phyloP scores from a whole-genome alignment of 2,113 vertebrate genomes.

The Alligator sinensis region DNA sequence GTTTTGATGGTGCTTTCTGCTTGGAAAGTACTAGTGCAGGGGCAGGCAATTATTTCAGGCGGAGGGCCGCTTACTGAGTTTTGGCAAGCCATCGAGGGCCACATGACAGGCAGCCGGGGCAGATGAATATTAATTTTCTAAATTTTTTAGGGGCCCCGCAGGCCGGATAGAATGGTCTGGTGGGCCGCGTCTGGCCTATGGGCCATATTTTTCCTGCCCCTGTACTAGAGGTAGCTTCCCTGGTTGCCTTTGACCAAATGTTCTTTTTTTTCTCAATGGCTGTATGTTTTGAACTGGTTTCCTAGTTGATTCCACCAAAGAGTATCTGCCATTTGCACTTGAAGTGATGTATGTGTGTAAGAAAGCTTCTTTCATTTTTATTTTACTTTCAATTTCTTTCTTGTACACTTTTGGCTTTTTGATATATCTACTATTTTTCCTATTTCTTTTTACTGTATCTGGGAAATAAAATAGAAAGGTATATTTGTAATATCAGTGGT shows the following conservation, averaged over 20 bases:
- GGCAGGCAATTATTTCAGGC: neutral
- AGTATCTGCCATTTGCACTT: neutral
- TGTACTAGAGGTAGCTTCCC: neutral
- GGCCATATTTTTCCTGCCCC: neutral
- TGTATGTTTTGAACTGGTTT: neutral
- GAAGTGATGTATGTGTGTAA: neutral
- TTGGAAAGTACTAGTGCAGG: neutral
- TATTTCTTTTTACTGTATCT: slow-evolving; percentile 7
- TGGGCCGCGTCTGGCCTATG: too few relatives aligned
- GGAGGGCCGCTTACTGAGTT: neutral
- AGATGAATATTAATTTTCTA: too few relatives aligned
- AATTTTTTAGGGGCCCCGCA: too few relatives aligned
- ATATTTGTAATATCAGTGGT: neutral
- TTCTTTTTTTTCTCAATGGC: neutral
- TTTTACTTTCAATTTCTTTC: neutral
- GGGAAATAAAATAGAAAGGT: slow-evolving; percentile 1
- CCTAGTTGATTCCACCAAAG: neutral
- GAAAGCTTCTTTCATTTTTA: neutral
- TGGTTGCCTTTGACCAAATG: neutral
- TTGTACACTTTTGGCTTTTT: neutral
- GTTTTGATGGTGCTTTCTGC: too few relatives aligned
- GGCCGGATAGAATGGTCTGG: too few relatives aligned
- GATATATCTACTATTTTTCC: neutral
- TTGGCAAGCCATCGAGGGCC: too few relatives aligned
- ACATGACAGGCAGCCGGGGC: too few relatives aligned